phyloP scores from a whole-genome alignment of 2,888 invertebrate species.

The Hermaeophaga mercurialis region DNA sequence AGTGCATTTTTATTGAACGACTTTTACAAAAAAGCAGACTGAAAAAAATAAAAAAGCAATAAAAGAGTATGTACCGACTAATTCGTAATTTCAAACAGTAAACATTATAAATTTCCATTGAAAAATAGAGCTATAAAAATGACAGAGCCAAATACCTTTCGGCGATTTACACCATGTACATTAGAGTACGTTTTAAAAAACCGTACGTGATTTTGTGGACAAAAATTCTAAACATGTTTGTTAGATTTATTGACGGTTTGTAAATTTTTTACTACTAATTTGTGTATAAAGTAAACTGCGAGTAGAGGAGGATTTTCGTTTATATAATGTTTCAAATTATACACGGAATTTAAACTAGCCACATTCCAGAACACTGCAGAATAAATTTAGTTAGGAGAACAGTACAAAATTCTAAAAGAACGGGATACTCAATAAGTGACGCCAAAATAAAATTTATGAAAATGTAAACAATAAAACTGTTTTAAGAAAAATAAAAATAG shows the following conservation, averaged over 20 bases:
- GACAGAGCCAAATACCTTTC: conserved; percentile 21
- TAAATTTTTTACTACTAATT: conserved; percentile 7
- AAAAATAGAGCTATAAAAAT: conserved; percentile 24
- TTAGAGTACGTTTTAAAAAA: conserved; percentile 9
- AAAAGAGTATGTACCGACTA: conserved; percentile 13
- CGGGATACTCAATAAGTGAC: too few relatives aligned
- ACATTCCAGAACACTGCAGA: conserved; percentile 19
- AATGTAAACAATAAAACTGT: too few relatives aligned
- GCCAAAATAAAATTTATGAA: too few relatives aligned
- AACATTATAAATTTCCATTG: conserved; percentile 17
- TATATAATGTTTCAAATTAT: conserved; percentile 11
- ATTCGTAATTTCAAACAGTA: conserved; percentile 13
- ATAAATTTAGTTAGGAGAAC: too few relatives aligned
- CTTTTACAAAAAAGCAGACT: too few relatives aligned
- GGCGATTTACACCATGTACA: conserved; percentile 16
- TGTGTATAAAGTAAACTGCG: not conserved
- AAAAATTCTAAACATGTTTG: conserved; percentile 10
- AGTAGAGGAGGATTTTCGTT: not conserved
- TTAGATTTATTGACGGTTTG: conserved; percentile 3
- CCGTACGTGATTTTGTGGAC: conserved; percentile 10
- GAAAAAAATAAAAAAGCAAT: conserved; percentile 7
- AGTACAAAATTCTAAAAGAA: too few relatives aligned
- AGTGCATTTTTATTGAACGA: too few relatives aligned
- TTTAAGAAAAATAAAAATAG: too few relatives aligned
- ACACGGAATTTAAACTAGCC: conserved; percentile 12